A percentile compares a stretch with the other conserved stretches of the same genome.
Conservation (phyloP, 2,888 invertebrate species). For the Resseliella maxima region DNA sequence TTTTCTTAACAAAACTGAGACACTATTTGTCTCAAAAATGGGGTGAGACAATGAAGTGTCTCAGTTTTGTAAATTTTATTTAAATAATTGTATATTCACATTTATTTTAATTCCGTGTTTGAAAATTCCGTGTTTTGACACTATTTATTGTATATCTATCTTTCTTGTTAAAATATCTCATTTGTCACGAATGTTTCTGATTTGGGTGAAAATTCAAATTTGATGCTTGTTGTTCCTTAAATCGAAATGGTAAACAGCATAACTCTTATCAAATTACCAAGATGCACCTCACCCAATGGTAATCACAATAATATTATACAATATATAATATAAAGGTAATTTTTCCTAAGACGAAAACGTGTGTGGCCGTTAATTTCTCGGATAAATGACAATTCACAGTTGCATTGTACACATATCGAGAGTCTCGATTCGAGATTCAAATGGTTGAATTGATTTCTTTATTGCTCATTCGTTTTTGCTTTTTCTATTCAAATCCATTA, state of each 20-base stretch:
- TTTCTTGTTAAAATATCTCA: not conserved
- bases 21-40: too few species aligned
- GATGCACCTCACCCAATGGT: constrained; percentile 16
- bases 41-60: too few species aligned
- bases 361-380: constrained; percentile 46
- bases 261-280: constrained; percentile 13
- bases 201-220: constrained; percentile 28
- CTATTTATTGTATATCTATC: not conserved
- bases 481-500: not conserved
- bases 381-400: constrained; percentile 36
- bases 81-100: too few species aligned
- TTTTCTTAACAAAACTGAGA: too few species aligned
- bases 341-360: not conserved
- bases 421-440: not conserved
- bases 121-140: too few species aligned
- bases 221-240: not conserved
- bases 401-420: not conserved
- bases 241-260: constrained; percentile 37
- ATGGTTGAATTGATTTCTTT: constrained; percentile 27
- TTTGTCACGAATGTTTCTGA: constrained; percentile 4
- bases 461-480: not conserved
- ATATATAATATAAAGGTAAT: not conserved
- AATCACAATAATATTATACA: not conserved
- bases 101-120: too few species aligned
- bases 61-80: too few species aligned